Base-by-base conservation (phyloP, 1,140 invertebrate species). In the Trachelipus rathkii region DNA sequence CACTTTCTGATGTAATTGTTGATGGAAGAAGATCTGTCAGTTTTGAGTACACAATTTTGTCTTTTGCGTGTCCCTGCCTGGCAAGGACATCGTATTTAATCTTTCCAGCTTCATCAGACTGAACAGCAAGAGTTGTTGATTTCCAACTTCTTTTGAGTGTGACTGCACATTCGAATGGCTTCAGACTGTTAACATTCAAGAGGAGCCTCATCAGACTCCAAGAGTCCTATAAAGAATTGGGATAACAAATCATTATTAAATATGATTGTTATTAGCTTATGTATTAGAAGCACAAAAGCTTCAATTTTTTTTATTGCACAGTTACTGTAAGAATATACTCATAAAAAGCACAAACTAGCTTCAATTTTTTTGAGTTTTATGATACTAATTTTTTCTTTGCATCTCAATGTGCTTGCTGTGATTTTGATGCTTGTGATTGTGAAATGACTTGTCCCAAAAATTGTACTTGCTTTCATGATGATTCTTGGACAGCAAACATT, bases 61-160 rank as follows among this genome's bases (percentile, higher is more conserved):
- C 95, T 86, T 97, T 97, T 15, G 90, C 88, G 86, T 98, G 96
- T 0, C 97, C 97, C 85, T 99, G 95, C 71, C 94, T 89, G 2
- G 96, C 96, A 71, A 99, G 91, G 5, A 94, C 90, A 85, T 99
- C 97, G 85, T 98, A 99, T 86, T 99, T 99, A 0, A 99, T 92
- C 87, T 96, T 96, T 10, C 95, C 94, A 76, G 93, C 89, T 23
- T 94, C 91, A 88, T 99, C 97, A 19, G 98, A 85, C 83, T 98
- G 94, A 3, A 99, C 90, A 9, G 96, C 95, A 10, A 99, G 83
- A 0, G 96, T 94, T 88, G 97, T 97, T 13, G 93, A 93, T 10
- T 89, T 75, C 77, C 69, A 46, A 46, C 74, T 53, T 10, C 93
- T 73, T 93, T 94, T 83, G 89, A 93, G 77, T 96, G 95, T 85